Conservation (phyloP, 2,113 vertebrate species). For the Hippoglossus stenolepis region DNA sequence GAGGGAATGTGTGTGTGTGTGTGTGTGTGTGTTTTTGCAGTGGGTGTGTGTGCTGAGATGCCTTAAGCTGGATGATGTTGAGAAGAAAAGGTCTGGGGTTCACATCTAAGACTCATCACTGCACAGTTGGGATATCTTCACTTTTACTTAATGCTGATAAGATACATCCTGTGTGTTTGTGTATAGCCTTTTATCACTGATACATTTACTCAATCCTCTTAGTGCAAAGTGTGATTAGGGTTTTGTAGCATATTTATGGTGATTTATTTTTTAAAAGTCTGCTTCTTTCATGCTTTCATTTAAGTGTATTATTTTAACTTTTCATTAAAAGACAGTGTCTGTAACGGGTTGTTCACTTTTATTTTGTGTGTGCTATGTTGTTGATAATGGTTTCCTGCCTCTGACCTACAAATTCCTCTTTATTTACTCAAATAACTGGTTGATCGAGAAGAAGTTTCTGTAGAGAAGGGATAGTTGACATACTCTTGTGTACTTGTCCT, state of each 20-base stretch:
- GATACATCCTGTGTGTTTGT: conserved; percentile 64
- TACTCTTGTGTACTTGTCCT: too few species aligned
- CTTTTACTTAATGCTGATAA: conserved; percentile 57
- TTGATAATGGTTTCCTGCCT: background rate
- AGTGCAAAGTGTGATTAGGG: conserved; percentile 68
- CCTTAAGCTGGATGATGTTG: conserved; percentile 36
- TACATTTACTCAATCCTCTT: conserved; percentile 67
- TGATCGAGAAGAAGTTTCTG: too few species aligned
- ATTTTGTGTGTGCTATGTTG: background rate
- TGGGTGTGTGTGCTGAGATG: conserved; percentile 20
- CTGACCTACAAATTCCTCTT: background rate
- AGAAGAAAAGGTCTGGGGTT: conserved; percentile 48
- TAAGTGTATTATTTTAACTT: conserved; percentile 79
- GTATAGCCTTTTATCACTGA: conserved; percentile 56
- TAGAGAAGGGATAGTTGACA: too few species aligned
- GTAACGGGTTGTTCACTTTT: conserved; percentile 3
- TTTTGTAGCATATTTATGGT: conserved; percentile 80
- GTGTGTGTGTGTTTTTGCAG: conserved; percentile 3
- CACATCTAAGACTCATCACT: conserved; percentile 45
- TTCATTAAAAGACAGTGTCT: conserved; percentile 76
- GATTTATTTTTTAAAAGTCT: conserved; percentile 62
- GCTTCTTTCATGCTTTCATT: conserved; percentile 80
- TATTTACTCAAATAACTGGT: background rate
- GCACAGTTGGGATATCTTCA: conserved; percentile 57
- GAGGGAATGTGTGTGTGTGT: conserved; percentile 8